A percentile compares a stretch with the other conserved stretches of the same genome.
Evolutionary conservation across 2,113 vertebrate species (phyloP).

Genomic region (Prinia subflava): DNA sequence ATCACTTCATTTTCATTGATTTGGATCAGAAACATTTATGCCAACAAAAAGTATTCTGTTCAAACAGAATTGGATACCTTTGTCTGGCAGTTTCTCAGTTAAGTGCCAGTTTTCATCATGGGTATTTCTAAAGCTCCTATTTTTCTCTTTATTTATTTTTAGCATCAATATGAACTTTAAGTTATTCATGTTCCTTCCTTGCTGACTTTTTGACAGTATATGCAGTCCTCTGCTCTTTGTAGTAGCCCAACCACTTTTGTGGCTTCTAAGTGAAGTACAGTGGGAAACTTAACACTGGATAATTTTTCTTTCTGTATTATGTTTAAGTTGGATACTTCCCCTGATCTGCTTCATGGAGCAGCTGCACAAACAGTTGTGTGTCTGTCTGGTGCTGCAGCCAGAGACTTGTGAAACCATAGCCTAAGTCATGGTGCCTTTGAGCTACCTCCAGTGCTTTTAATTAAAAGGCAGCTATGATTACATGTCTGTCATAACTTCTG

Average conservation of each 20-base stretch:
- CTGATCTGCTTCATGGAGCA: neutral
- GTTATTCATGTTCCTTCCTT: neutral
- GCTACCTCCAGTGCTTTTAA: neutral
- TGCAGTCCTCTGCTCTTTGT: neutral
- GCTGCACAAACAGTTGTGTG: constrained; percentile 20
- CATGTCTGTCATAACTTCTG: neutral
- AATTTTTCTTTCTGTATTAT: neutral
- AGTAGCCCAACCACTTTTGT: neutral
- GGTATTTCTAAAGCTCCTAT: neutral
- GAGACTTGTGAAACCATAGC: neutral
- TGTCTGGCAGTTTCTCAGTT: neutral
- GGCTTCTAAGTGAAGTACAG: neutral
- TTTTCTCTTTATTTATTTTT: neutral
- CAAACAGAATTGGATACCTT: neutral
- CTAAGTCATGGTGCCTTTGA: neutral
- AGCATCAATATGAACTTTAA: neutral
- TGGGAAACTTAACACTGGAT: neutral
- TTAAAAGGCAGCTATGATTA: neutral
- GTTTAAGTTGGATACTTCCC: constrained; percentile 15
- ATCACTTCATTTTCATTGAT: neutral
- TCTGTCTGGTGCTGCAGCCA: neutral
- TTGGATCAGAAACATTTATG: neutral
- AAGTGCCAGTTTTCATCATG: neutral
- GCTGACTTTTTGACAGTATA: neutral
- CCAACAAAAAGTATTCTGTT: neutral